Evolutionary conservation across 2,888 invertebrate genomes (phyloP).

Genomic region (Digitonthophagus gazella): DNA sequence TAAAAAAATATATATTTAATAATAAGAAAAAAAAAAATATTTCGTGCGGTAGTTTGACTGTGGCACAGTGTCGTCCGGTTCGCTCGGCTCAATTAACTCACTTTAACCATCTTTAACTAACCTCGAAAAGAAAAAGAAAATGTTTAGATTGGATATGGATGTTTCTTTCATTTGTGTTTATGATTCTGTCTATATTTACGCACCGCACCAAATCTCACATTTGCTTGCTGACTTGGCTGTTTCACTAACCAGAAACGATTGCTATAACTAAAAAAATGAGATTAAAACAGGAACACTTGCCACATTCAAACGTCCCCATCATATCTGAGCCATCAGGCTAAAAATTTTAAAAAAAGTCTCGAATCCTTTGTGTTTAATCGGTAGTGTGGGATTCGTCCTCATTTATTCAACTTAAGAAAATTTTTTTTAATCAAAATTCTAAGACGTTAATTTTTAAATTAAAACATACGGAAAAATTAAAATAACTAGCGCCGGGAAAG

Average conservation of each 20-base stretch:
- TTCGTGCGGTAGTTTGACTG: constrained; percentile 58
- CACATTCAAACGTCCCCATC: constrained; percentile 60
- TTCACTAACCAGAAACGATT: constrained; percentile 40
- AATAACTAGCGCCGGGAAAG: constrained; percentile 52
- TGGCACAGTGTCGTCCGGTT: constrained; percentile 58
- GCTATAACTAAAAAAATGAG: constrained; percentile 38
- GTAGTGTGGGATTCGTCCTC: background rate
- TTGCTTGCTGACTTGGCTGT: constrained; percentile 4
- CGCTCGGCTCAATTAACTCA: constrained; percentile 38
- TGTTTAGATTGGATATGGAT: too few species aligned
- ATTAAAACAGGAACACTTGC: constrained; percentile 46
- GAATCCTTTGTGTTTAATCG: too few species aligned
- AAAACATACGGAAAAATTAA: background rate
- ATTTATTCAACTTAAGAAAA: constrained; percentile 31
- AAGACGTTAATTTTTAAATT: too few species aligned
- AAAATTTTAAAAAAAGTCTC: background rate
- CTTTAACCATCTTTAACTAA: constrained; percentile 28
- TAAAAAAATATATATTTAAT: too few species aligned
- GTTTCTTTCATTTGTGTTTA: too few species aligned
- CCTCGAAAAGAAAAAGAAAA: constrained; percentile 17
- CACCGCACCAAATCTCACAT: too few species aligned
- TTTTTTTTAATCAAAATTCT: background rate
- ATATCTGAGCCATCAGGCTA: constrained; percentile 60
- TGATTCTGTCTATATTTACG: too few species aligned
- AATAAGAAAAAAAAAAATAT: too few species aligned